Evolutionary conservation across 2,888 invertebrate genomes (phyloP), one percentile per base, ranked within the genome.

Genomic region (Coenonympha glycerion): DNA sequence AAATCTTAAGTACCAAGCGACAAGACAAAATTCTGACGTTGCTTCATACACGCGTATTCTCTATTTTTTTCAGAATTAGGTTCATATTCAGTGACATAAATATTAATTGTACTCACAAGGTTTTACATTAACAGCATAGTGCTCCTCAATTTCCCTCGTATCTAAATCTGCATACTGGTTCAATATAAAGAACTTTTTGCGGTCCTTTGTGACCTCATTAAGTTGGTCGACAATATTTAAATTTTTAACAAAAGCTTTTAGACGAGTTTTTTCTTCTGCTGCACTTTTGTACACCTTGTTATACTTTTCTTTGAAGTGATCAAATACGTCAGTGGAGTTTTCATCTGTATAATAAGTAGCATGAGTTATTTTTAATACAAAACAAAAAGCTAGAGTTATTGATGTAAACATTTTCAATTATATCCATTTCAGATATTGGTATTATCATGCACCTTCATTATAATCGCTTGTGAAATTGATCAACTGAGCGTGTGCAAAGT

Each of bases 161-260:
- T 77, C 54, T 3, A 62, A 53, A 67, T 81, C 80, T 40, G 73
- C 75, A 59, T 70, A 70, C 52, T 67, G 68, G 53, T 74, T 80
- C 18, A 77, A 37, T 46, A 66, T 55, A 57, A 67, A 79, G 44
- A 69, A 55, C n/a, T 62, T 60, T 2, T 57, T 50, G 18, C 51
- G 54, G 24, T 64, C 59, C 6, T 49, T 53, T 8, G 55, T 54
- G 18, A 61, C 61, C 28, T 65, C 63, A 55, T 80, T 81, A 3
- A 79, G 60, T 9, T 58, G 37, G 18, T 57, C 54, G 16, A 76
- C 62, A 39, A 53, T 50, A 19, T 69, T 68, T 31, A 74, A 58
- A 65, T 76, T 79, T 1, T 56, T 57, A 16, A 68, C 49, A 62
- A 79, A 81, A 53, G 73, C 71, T 19, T 47, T 26, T 6, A 64